Conservation (phyloP, 1,140 invertebrate genomes). For the Hylaeus volcanicus region DNA sequence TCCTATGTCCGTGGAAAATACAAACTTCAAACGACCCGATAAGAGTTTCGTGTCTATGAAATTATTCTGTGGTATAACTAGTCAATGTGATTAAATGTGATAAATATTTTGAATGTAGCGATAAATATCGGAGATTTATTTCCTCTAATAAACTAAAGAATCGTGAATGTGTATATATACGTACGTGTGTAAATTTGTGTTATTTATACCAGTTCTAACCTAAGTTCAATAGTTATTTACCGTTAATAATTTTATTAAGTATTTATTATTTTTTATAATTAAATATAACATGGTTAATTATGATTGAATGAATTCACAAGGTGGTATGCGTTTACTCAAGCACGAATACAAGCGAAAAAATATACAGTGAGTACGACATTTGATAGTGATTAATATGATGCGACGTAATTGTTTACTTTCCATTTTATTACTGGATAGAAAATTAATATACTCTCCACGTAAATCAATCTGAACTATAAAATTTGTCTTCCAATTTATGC, state of each 20-base stretch:
- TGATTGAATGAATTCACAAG: not conserved
- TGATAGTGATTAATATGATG: not conserved
- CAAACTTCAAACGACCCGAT: too few relatives aligned
- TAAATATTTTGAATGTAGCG: too few relatives aligned
- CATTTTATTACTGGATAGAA: not conserved
- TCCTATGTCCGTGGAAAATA: too few relatives aligned
- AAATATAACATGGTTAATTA: not conserved
- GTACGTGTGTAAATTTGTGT: not conserved
- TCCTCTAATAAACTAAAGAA: not conserved
- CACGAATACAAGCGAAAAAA: slow-evolving; percentile 9
- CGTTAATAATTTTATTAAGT: not conserved
- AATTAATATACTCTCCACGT: not conserved
- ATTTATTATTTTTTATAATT: not conserved
- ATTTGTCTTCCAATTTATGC: not conserved
- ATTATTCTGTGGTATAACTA: too few relatives aligned
- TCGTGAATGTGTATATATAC: not conserved
- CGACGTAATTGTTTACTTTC: not conserved
- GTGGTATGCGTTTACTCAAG: slow-evolving; percentile 16
- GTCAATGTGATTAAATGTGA: not conserved
- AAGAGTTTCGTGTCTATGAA: too few relatives aligned
- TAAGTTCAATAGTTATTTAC: not conserved
- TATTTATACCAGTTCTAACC: slow-evolving; percentile 1
- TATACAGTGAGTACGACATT: slow-evolving; percentile 10
- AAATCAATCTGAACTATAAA: not conserved
- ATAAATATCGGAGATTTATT: not conserved